phyloP scores from a whole-genome alignment of 2,113 vertebrate species.

The Heptranchias perlo region DNA sequence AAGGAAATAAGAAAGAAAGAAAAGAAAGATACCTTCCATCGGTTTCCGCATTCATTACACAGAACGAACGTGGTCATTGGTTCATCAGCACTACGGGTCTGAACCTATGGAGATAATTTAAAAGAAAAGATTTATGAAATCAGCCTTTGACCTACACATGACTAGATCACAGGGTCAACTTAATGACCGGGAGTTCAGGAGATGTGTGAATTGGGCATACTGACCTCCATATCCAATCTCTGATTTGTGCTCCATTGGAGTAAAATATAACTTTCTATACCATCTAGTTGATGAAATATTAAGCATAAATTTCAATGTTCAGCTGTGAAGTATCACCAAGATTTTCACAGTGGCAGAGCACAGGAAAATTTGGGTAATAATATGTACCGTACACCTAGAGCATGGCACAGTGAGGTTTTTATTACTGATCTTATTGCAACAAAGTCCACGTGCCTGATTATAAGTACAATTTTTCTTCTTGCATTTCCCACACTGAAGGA shows the following conservation, averaged over 20 bases:
- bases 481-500: conserved; percentile 92
- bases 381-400: neutral
- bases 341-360: neutral
- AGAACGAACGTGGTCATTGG: conserved; percentile 97
- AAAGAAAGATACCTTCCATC: conserved; percentile 79
- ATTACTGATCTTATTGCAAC: neutral
- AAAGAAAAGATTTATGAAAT: neutral
- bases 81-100: conserved; percentile 92
- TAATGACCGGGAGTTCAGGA: neutral
- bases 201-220: neutral
- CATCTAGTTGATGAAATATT: neutral
- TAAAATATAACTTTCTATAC: neutral
- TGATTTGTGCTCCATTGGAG: neutral
- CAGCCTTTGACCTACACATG: neutral
- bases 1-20: neutral
- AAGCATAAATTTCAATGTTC: neutral
- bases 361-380: neutral
- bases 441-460: conserved; percentile 69
- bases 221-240: neutral
- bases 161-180: neutral
- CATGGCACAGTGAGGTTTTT: neutral
- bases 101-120: conserved; percentile 61
- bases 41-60: conserved; percentile 95
- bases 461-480: conserved; percentile 96
- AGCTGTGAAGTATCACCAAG: neutral